Evolutionary conservation across 2,888 invertebrate genomes (phyloP).

Genomic region (Oasisia sp.): DNA sequence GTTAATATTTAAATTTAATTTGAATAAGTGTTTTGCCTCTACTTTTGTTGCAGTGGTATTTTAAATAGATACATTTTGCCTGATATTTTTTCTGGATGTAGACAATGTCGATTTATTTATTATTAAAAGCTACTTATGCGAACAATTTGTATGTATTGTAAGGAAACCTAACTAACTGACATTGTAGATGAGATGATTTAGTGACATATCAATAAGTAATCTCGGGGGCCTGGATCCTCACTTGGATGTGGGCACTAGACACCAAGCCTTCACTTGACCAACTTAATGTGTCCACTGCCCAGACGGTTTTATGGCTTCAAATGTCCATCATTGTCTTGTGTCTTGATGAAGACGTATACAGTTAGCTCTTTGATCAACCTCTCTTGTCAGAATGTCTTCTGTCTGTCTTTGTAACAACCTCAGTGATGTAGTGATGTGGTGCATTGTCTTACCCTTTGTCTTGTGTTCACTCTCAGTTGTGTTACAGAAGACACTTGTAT

Average conservation of each 20-base stretch:
- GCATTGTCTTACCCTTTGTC: neutral
- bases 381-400: conserved; percentile 1
- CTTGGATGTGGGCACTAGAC: neutral
- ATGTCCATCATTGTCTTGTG: neutral
- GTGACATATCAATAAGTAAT: neutral
- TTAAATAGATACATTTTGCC: too few species aligned
- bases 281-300: neutral
- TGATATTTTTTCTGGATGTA: neutral
- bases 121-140: too few species aligned
- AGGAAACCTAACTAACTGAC: neutral
- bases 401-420: neutral
- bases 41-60: neutral
- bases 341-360: neutral
- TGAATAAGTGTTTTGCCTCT: neutral
- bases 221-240: neutral
- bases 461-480: neutral
- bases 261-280: neutral
- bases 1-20: neutral
- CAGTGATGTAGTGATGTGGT: neutral
- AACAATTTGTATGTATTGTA: too few species aligned
- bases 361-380: neutral
- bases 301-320: neutral
- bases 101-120: too few species aligned
- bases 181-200: neutral
- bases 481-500: neutral